phyloP scores from a whole-genome alignment of 2,797 vertebrate genomes.

The Toxotes lorentzi region DNA sequence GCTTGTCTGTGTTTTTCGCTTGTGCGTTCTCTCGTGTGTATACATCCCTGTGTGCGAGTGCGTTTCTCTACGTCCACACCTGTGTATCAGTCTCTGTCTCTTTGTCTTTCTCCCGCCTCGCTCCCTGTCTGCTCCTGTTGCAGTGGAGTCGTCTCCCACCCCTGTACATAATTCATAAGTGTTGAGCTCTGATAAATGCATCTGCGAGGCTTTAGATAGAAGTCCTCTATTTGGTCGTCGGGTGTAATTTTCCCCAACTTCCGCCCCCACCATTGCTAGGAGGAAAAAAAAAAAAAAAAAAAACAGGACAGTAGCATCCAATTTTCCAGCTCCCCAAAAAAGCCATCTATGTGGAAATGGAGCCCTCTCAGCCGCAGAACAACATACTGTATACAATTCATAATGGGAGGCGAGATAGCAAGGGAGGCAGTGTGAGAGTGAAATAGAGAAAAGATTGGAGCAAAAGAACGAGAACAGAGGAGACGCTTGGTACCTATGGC shows the following conservation, averaged over 20 bases:
- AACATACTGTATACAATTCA: conserved; percentile 66
- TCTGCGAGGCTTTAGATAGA: conserved; percentile 69
- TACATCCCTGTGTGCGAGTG: neutral
- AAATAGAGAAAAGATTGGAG: conserved; percentile 43
- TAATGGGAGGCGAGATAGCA: conserved; percentile 55
- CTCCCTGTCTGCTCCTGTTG: conserved; percentile 45
- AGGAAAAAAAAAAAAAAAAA: conserved; percentile 5
- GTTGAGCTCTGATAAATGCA: conserved; percentile 77
- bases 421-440: conserved; percentile 24
- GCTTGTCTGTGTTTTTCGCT: neutral
- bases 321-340: conserved; percentile 72
- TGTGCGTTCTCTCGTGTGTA: neutral
- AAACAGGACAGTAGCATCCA: conserved; percentile 65
- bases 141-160: conserved; percentile 54
- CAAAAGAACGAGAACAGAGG: conserved; percentile 27
- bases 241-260: conserved; percentile 67
- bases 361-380: conserved; percentile 63
- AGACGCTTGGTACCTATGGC: conserved; percentile 37
- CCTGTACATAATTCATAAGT: conserved; percentile 78
- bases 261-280: conserved; percentile 20
- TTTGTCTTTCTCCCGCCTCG: neutral
- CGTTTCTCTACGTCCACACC: conserved; percentile 30
- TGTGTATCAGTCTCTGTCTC: conserved; percentile 46
- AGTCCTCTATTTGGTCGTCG: conserved; percentile 56
- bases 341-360: conserved; percentile 80